phyloP scores from a whole-genome alignment of 2,113 vertebrate species.

The Panthera leo region DNA sequence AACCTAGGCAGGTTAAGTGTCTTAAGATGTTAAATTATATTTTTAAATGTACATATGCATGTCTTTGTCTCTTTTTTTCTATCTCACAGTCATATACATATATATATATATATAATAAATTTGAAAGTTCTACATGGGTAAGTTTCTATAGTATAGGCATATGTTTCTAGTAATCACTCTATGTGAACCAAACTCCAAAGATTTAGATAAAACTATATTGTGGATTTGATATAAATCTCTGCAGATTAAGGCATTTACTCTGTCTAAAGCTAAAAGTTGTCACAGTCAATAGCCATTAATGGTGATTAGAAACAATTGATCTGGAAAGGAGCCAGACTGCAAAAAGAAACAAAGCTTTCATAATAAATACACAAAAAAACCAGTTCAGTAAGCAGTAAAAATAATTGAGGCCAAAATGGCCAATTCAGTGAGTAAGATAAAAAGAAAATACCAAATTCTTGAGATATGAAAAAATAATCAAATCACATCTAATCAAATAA shows the following conservation, averaged over 20 bases:
- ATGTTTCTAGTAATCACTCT: conserved; percentile 9
- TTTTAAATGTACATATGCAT: neutral
- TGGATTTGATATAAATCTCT: conserved; percentile 34
- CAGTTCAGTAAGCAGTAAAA: neutral
- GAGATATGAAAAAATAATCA: neutral
- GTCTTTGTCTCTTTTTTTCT: neutral
- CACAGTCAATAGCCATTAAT: conserved; percentile 45
- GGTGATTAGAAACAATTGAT: conserved; percentile 30
- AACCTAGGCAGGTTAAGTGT: neutral
- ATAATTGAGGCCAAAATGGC: neutral
- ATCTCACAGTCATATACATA: neutral
- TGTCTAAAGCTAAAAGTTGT: conserved; percentile 37
- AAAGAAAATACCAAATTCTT: neutral
- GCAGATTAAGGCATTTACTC: neutral
- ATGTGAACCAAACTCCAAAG: conserved; percentile 27
- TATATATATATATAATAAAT: neutral
- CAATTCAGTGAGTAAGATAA: conserved; percentile 11
- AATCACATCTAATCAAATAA: neutral
- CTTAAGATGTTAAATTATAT: neutral
- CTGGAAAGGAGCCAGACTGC: conserved; percentile 40
- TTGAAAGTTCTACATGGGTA: neutral
- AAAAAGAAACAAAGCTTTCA: conserved; percentile 49
- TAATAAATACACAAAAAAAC: conserved; percentile 28
- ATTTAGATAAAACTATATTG: conserved; percentile 26
- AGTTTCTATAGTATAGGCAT: neutral